phyloP scores from a whole-genome alignment of 2,888 invertebrate species.

The Lampropteryx suffumata region DNA sequence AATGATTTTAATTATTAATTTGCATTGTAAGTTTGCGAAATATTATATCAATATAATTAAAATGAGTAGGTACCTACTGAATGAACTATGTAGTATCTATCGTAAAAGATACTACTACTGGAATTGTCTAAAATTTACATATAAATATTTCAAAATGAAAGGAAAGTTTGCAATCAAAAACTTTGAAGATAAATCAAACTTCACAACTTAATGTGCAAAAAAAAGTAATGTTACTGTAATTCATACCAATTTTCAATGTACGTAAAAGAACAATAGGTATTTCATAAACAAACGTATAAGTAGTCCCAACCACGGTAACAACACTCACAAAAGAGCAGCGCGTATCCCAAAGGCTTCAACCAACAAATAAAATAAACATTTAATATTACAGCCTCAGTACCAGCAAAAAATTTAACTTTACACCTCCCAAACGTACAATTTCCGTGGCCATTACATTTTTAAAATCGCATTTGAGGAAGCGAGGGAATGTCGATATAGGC shows the following conservation, averaged over 20 bases:
- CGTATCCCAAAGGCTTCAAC: constrained; percentile 51
- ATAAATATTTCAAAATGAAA: no score
- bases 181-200: no score
- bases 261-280: constrained; percentile 49
- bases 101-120: no score
- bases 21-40: background rate
- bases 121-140: no score
- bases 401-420: constrained; percentile 70
- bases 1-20: constrained; percentile 4
- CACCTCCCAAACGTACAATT: constrained; percentile 69
- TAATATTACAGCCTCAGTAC: constrained; percentile 69
- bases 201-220: no score
- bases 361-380: constrained; percentile 66
- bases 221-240: no score
- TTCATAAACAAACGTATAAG: constrained; percentile 57
- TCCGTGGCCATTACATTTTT: constrained; percentile 74
- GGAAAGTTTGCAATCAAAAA: no score
- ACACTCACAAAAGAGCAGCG: constrained; percentile 27
- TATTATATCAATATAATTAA: no score
- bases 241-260: constrained; percentile 5
- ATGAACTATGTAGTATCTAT: no score
- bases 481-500: constrained; percentile 67
- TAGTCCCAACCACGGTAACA: constrained; percentile 46
- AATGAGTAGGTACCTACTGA: no score
- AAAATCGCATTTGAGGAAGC: constrained; percentile 69